Evolutionary conservation across 2,797 vertebrate species (phyloP), one percentile per base, ranked within the genome.

Genomic region (Eulemur rubriventer): DNA sequence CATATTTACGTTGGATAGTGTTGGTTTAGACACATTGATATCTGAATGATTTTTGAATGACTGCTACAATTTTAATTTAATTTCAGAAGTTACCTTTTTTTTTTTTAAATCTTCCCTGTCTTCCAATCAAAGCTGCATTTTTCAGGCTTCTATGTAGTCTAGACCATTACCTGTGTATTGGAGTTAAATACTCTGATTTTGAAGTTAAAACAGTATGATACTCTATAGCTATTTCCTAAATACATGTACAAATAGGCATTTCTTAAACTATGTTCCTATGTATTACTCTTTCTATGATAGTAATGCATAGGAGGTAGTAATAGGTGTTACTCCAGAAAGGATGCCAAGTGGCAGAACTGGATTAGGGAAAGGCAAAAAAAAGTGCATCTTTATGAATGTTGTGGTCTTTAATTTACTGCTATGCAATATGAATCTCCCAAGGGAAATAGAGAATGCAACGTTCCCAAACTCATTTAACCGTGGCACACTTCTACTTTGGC

Each of bases 1-100:
- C 38, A 24, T 80, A 7, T 65, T 83, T 86, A 38, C 79, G 12
- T 83, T 78, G 70, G 48, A n/a, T 16, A 20, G 33, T 55, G 13
- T 73, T 57, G n/a, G 24, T 75, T 50, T 76, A 86, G 30, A 70
- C 22, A 63, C 8, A 82, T 80, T 86, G 92, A 83, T 86, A 84
- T 63, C 59, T 63, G 33, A 95, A 70, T 91, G 82, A 33, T 76
- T 57, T 94, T 89, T 76, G 43, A 92, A 89, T 70, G 48, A 65
- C 22, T 52, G 72, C n/a, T 94, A 55, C 35, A 89, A 61, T 96
- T 96, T 93, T 69, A 91, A 70, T 86, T 80, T 69, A 87, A 65
- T 80, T 75, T 24, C 24, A 67, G 26, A 73, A 20, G n/a, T 84
- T 95, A 65, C 78, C 28, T 59, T 46, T 97, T 92, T 59, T 41